Conservation (phyloP, 2,797 vertebrate species). For the Eleutherodactylus coqui region DNA sequence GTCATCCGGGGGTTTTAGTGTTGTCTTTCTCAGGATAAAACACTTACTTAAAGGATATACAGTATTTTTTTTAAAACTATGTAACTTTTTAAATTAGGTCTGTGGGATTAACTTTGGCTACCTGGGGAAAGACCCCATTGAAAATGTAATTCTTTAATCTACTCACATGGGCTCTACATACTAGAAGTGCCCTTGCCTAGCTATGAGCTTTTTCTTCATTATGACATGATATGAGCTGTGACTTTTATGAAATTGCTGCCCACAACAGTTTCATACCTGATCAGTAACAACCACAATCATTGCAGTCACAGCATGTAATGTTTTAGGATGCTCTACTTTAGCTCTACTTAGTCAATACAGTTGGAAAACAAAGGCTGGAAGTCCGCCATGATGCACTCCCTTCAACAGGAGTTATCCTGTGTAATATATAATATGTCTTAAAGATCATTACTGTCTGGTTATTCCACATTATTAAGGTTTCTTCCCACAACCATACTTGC, state of each 20-base stretch:
- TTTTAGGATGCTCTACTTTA: constrained; percentile 8
- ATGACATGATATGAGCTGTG: neutral
- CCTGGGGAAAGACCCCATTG: neutral
- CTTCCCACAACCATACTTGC: too few species aligned
- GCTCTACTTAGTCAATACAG: constrained; percentile 26
- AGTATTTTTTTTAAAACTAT: too few species aligned
- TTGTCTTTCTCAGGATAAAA: too few species aligned
- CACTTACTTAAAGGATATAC: too few species aligned
- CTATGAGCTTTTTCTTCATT: neutral
- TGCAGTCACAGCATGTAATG: constrained; percentile 21
- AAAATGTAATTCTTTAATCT: neutral
- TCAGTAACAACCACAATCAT: neutral
- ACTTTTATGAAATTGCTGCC: neutral
- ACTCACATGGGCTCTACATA: too few species aligned
- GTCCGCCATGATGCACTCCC: constrained; percentile 18
- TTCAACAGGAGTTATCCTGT: constrained; percentile 28
- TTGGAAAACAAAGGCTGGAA: constrained; percentile 38
- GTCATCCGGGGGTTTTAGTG: too few species aligned
- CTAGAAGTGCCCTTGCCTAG: too few species aligned
- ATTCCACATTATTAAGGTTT: too few species aligned
- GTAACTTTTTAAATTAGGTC: too few species aligned
- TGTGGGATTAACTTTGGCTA: too few species aligned
- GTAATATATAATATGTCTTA: constrained; percentile 21
- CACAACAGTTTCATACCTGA: neutral
- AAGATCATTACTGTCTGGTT: constrained; percentile 20